Evolutionary conservation across 2,797 vertebrate genomes (phyloP).

Genomic region (Onychomys torridus): DNA sequence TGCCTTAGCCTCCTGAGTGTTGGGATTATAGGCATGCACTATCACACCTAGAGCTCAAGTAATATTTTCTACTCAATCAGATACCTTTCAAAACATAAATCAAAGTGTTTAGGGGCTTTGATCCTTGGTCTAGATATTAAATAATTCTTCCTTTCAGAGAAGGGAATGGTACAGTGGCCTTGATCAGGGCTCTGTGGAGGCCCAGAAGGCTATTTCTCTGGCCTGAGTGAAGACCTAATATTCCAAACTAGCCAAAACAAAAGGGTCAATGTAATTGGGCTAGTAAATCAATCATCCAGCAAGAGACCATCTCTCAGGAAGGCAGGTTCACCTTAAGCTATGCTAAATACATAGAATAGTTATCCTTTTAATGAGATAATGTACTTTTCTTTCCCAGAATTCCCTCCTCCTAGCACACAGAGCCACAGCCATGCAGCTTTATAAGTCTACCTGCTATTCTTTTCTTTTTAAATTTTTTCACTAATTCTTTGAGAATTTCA

Average conservation of each 20-base stretch:
- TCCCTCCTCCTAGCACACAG: neutral
- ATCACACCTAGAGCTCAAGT: neutral
- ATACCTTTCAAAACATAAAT: constrained; percentile 39
- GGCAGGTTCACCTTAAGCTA: neutral
- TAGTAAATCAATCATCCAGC: neutral
- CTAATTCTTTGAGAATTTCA: neutral
- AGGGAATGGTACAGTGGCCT: neutral
- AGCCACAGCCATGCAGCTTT: neutral
- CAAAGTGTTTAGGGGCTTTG: neutral
- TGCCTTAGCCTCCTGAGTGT: neutral
- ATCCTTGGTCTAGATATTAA: neutral
- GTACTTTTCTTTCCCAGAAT: neutral
- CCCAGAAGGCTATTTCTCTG: neutral
- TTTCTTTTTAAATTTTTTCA: neutral
- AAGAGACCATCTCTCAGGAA: neutral
- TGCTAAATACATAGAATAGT: neutral
- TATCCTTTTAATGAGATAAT: neutral
- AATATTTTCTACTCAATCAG: constrained; percentile 14
- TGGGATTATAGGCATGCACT: neutral
- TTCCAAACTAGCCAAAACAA: neutral
- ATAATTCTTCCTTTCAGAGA: neutral
- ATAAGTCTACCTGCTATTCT: neutral
- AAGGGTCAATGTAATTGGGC: neutral
- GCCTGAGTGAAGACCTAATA: neutral
- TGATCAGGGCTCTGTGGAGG: neutral